Percentiles rank a stretch among this genome's conserved stretches.
Evolutionary conservation across 2,113 vertebrate species (phyloP).

Genomic region (Trinectes maculatus): DNA sequence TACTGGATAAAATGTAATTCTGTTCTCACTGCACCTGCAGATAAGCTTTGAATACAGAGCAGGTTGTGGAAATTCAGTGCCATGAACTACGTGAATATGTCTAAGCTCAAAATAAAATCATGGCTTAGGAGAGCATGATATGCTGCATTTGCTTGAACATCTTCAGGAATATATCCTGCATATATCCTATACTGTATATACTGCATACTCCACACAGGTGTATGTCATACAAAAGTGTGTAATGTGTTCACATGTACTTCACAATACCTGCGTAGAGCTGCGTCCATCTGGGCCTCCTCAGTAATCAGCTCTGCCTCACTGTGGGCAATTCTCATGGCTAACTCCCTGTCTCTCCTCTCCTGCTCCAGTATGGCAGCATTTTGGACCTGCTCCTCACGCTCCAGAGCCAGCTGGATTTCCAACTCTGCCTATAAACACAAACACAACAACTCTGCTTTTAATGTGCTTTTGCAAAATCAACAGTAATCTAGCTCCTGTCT

Average conservation of each 20-base stretch:
- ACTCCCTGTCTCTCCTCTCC: slow-evolving; percentile 92
- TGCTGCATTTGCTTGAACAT: too few species aligned
- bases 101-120: too few species aligned
- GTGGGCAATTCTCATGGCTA: slow-evolving; percentile 96
- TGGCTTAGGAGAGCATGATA: too few species aligned
- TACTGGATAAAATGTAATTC: slow-evolving; percentile 34
- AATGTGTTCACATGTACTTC: not conserved
- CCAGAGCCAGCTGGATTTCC: slow-evolving; percentile 88
- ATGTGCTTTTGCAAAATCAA: slow-evolving; percentile 6
- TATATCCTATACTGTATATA: too few species aligned
- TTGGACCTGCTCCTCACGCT: slow-evolving; percentile 90
- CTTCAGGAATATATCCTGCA: too few species aligned
- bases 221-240: not conserved
- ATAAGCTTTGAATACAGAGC: slow-evolving; percentile 20
- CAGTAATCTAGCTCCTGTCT: slow-evolving; percentile 7
- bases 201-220: too few species aligned
- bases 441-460: slow-evolving; percentile 16
- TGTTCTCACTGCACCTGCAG: slow-evolving; percentile 10
- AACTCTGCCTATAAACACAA: slow-evolving; percentile 86
- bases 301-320: slow-evolving; percentile 94
- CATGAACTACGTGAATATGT: not conserved
- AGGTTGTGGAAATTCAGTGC: not conserved
- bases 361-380: slow-evolving; percentile 89
- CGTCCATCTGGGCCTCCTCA: slow-evolving; percentile 88
- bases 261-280: slow-evolving; percentile 89